Conservation (phyloP, 2,113 vertebrate species). For the Pelecanus crispus region DNA sequence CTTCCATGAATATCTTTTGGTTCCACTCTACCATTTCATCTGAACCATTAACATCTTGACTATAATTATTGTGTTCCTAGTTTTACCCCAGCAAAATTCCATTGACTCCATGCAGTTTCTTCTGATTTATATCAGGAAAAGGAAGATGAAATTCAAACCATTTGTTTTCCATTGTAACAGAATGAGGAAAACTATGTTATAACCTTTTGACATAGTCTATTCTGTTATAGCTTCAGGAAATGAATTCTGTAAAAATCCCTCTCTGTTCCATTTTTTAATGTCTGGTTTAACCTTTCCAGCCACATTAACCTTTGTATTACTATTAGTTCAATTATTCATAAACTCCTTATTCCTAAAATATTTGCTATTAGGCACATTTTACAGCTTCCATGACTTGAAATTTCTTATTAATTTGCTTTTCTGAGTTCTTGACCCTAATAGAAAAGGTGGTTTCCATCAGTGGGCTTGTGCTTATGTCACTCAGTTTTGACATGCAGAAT, state of each 20-base stretch:
- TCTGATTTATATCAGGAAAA: background rate
- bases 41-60: background rate
- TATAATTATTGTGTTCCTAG: background rate
- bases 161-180: background rate
- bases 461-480: background rate
- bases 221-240: background rate
- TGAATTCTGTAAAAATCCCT: background rate
- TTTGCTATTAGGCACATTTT: background rate
- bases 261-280: background rate
- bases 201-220: background rate
- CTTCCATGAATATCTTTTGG: background rate
- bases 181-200: background rate
- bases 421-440: background rate
- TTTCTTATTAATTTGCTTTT: background rate
- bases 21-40: background rate
- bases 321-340: slow-evolving; percentile 1
- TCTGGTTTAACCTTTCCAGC: slow-evolving; percentile 6
- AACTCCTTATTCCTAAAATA: background rate
- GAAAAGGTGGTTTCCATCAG: background rate
- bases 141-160: background rate
- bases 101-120: background rate
- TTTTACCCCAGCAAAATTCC: background rate
- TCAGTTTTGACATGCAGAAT: background rate
- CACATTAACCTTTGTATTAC: slow-evolving; percentile 21
- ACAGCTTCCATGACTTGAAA: background rate